These are phyloP conservation scores for Eristalinus sepulchralis DNA, from an alignment of 2,888 invertebrate species.

Conservation along the genomic window DNA sequence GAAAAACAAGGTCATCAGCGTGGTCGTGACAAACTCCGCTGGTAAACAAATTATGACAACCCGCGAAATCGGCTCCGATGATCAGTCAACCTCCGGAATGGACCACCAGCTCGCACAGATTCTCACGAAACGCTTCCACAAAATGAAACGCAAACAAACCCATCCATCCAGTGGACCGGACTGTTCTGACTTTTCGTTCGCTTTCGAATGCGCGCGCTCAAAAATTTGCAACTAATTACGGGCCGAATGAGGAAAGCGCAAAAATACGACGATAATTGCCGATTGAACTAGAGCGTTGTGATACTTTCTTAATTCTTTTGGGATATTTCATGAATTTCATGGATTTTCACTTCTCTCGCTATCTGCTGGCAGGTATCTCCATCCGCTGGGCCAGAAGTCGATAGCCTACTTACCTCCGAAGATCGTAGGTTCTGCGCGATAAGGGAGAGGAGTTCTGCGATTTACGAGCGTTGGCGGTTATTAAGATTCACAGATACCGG, in stretches of 20 bases:
- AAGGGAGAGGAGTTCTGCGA: background rate
- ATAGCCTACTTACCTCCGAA: constrained; percentile 15
- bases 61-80: background rate
- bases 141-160: background rate
- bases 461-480: background rate
- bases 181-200: background rate
- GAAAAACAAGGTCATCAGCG: background rate
- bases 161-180: background rate
- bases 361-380: background rate
- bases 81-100: background rate
- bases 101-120: background rate
- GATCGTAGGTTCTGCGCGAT: constrained; percentile 18
- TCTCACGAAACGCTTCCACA: background rate
- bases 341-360: background rate
- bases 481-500: background rate
- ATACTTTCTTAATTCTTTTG: constrained; percentile 19
- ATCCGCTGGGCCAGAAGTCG: background rate
- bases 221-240: constrained; percentile 25
- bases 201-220: constrained; percentile 10
- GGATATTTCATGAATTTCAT: constrained; percentile 15
- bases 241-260: constrained; percentile 38
- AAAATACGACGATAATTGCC: background rate
- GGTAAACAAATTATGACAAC: background rate
- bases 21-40: background rate
- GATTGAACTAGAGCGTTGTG: constrained; percentile 37